These are phyloP conservation scores for Litocranius walleri DNA, from an alignment of 2,113 vertebrate species.

Conservation along the genomic window DNA sequence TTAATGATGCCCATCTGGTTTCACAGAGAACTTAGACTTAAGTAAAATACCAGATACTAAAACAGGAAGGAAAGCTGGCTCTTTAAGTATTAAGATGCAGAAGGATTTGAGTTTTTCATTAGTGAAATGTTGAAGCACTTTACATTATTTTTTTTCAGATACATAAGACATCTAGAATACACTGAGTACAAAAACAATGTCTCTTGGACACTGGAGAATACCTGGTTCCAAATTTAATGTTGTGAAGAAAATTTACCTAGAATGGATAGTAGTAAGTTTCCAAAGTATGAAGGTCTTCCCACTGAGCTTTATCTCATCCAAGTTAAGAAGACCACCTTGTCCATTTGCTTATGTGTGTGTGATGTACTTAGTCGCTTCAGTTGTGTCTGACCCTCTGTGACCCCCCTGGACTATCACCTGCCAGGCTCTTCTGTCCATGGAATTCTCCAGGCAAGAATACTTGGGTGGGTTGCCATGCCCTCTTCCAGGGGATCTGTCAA, in stretches of 20 bases:
- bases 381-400: neutral
- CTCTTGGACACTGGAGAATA: neutral
- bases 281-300: neutral
- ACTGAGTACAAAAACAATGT: neutral
- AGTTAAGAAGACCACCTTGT: neutral
- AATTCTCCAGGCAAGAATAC: neutral
- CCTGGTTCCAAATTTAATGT: neutral
- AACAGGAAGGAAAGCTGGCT: neutral
- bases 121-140: neutral
- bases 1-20: neutral
- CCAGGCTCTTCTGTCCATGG: neutral
- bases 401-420: neutral
- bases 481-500: neutral
- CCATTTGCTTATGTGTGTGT: neutral
- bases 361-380: neutral
- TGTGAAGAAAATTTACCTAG: neutral
- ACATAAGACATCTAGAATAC: neutral
- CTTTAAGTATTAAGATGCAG: neutral
- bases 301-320: neutral
- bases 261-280: neutral
- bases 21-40: neutral
- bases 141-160: neutral
- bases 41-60: neutral
- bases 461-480: neutral
- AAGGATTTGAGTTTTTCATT: neutral